phyloP scores from a whole-genome alignment of 2,888 invertebrate genomes.

The Hecatera dysodea region DNA sequence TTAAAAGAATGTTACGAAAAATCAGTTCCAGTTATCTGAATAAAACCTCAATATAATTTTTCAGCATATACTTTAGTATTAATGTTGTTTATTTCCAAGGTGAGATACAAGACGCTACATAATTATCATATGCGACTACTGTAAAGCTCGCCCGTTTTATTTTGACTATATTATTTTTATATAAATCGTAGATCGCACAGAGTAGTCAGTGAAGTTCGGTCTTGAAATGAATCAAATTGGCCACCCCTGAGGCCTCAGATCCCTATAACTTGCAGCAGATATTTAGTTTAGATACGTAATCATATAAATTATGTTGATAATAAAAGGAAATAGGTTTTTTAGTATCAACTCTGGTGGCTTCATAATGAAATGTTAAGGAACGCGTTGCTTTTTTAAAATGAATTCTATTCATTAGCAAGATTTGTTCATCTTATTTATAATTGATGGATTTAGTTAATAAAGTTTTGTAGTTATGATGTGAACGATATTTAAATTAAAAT shows the following conservation, averaged over 20 bases:
- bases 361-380: not conserved
- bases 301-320: not conserved
- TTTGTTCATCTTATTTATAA: constrained; percentile 15
- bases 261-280: not conserved
- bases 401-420: not conserved
- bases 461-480: not conserved
- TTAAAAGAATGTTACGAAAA: too few species aligned
- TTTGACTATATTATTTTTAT: too few species aligned
- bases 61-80: too few species aligned
- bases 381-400: not conserved
- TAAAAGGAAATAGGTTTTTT: not conserved
- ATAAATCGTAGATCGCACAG: too few species aligned
- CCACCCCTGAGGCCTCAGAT: not conserved
- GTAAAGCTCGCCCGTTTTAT: too few species aligned
- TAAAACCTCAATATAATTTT: too few species aligned
- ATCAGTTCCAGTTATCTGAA: too few species aligned
- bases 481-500: constrained; percentile 2
- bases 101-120: too few species aligned
- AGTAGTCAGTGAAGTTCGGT: not conserved
- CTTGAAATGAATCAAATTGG: not conserved
- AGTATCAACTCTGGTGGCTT: constrained; percentile 9
- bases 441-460: not conserved
- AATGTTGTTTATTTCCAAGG: too few species aligned
- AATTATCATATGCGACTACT: too few species aligned
- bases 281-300: constrained; percentile 10